Base-by-base conservation (phyloP, 2,888 invertebrate genomes). In the Drosophila mercatorum region DNA sequence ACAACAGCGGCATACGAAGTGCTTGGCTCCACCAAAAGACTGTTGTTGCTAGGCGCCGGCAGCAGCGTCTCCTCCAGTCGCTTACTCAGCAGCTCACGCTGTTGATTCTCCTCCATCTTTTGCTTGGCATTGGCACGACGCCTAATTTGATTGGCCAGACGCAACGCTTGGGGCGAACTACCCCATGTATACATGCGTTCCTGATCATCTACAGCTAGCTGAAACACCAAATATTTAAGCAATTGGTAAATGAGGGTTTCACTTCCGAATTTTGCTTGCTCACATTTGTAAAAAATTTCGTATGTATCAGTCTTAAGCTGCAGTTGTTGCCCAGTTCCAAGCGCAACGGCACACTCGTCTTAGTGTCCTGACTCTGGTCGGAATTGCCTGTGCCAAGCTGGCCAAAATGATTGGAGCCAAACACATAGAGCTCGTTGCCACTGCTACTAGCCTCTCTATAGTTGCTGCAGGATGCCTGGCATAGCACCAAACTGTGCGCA, bases 401-500 rank as follows among this genome's bases (percentile, higher is more conserved):
- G 0, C 98, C 98, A 92, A 95, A 97, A 57, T 95, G 94, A 91
- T 97, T 97, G 60, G 96, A 96, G 4, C 98, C 98, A 93, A 97
- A 96, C 0, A 96, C 94, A 93, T 96, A 98, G 10, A 98, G 94
- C 62, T 91, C 91, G 17, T 86, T 91, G 12, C 76, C 75, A 67
- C 43, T 53, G 34, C 60, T 47, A 40, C 68, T 78, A 82, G 81
- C 81, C 80, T 82, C 88, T 72, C 52, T 44, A 55, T 64, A 61
- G 26, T 49, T 74, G 34, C 47, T 72, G 17, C 52, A 22, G 5
- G 38, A 26, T 8, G 84, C 75, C 72, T 88, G 87, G 66, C 93
- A 93, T n/a, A 93, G 82, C 57, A 93, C 92, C 67, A 93, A 72
- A 28, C 91, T 92, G 79, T 93, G 93, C 4, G 93, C 93, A 84